Conservation (phyloP, 64 coral and sea anemone species). For the Anthopleura sola region DNA sequence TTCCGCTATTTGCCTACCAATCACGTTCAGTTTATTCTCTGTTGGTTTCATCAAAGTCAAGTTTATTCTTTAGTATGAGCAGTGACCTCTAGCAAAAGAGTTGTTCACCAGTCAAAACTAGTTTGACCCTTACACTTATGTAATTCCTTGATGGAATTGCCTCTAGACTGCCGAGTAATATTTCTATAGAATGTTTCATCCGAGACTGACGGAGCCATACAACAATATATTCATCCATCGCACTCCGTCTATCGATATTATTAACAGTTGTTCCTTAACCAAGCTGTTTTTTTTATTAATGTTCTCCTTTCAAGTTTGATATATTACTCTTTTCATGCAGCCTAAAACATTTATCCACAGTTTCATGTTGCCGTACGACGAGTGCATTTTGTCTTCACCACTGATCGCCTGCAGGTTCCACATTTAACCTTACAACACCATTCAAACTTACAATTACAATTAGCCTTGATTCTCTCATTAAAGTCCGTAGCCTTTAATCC, state of each 20-base stretch:
- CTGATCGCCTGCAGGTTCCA: not conserved
- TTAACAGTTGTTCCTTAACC: too few relatives aligned
- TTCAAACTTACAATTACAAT: slow-evolving; percentile 62
- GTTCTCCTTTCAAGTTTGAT: too few relatives aligned
- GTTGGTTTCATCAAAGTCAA: not conserved
- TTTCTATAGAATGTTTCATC: not conserved
- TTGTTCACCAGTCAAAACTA: not conserved
- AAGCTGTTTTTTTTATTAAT: too few relatives aligned
- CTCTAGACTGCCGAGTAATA: not conserved
- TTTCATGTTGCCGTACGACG: not conserved
- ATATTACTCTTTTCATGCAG: not conserved
- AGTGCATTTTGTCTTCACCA: not conserved
- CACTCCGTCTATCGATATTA: too few relatives aligned
- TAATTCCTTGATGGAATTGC: not conserved
- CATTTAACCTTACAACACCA: slow-evolving; percentile 76
- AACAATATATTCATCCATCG: not conserved
- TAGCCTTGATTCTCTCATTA: not conserved
- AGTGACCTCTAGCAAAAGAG: not conserved
- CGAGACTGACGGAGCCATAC: not conserved
- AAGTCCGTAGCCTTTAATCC: slow-evolving; percentile 1
- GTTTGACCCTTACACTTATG: not conserved
- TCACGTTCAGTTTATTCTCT: not conserved
- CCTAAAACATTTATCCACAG: not conserved
- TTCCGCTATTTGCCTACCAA: too few relatives aligned
- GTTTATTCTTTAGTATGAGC: not conserved